These are phyloP conservation scores for Lynx canadensis DNA, from an alignment of 2,113 vertebrate species.

Conservation along the genomic window DNA sequence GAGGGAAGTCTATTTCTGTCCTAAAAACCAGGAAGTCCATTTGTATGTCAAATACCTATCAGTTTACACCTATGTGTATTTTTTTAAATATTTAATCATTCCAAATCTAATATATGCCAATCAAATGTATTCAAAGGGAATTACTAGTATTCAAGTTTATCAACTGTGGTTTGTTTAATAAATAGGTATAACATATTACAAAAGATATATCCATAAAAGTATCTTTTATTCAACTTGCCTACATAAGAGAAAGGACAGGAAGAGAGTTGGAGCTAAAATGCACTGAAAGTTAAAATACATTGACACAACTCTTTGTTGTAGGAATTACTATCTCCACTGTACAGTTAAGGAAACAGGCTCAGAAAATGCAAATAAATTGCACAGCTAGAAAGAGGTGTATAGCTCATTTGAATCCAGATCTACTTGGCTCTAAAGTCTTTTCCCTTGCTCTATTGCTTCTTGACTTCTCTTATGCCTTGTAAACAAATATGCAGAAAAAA, in stretches of 20 bases:
- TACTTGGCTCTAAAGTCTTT: neutral
- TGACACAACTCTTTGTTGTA: neutral
- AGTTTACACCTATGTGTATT: neutral
- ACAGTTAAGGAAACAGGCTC: neutral
- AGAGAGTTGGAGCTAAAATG: neutral
- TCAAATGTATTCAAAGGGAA: conserved; percentile 62
- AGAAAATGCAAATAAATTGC: neutral
- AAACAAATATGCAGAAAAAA: neutral
- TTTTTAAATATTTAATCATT: conserved; percentile 46
- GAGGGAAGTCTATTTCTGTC: neutral
- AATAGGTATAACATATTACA: conserved; percentile 21
- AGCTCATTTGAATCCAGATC: neutral
- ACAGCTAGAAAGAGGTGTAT: neutral
- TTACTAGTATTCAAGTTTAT: conserved; percentile 51
- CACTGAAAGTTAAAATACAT: neutral
- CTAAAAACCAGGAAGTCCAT: neutral
- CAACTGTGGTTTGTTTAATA: conserved; percentile 43
- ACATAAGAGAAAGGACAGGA: neutral
- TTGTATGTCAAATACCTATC: neutral
- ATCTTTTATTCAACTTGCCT: conserved; percentile 25
- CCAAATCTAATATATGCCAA: conserved; percentile 58
- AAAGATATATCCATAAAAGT: neutral
- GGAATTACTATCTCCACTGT: neutral
- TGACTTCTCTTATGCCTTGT: neutral
- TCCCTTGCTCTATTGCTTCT: neutral